A percentile compares a stretch with the other conserved stretches of the same genome.
Conservation (phyloP, 2,888 invertebrate species). For the Axea sp. region DNA sequence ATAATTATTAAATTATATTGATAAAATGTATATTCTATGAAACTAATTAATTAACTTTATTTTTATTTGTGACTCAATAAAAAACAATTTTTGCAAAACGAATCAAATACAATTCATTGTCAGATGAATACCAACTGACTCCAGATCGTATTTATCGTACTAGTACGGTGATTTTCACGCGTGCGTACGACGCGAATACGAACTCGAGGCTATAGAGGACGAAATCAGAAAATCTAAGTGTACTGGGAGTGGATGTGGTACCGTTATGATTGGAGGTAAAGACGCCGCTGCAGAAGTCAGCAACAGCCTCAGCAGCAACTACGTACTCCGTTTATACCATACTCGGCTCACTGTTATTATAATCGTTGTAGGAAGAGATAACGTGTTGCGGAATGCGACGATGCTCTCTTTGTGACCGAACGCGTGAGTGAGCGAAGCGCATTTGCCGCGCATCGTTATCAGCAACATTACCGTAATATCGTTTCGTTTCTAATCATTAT, state of each 20-base stretch:
- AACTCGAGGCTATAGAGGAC: slow-evolving; percentile 3
- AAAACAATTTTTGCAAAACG: no score
- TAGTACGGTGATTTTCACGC: no score
- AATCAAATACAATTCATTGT: no score
- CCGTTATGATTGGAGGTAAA: slow-evolving; percentile 76
- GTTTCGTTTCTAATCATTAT: slow-evolving; percentile 62
- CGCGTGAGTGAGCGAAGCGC: slow-evolving; percentile 30
- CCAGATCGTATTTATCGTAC: no score
- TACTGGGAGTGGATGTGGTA: slow-evolving; percentile 72
- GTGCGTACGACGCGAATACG: slow-evolving; percentile 6
- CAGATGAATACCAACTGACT: no score
- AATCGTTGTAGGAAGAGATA: slow-evolving; percentile 72
- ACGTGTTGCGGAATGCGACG: slow-evolving; percentile 62
- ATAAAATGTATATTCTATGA: no score
- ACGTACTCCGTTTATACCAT: slow-evolving; percentile 23
- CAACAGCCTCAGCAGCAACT: slow-evolving; percentile 12
- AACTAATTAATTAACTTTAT: no score
- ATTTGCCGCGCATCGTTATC: slow-evolving; percentile 57
- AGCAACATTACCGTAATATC: slow-evolving; percentile 57
- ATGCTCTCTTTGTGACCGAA: slow-evolving; percentile 52
- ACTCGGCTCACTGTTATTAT: slow-evolving; percentile 69
- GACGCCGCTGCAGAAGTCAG: slow-evolving; percentile 63
- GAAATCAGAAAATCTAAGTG: slow-evolving; percentile 33
- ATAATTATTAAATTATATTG: no score
- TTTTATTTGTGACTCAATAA: no score